phyloP scores from a whole-genome alignment of 2,888 invertebrate species.

The Chaitophorus viminalis region DNA sequence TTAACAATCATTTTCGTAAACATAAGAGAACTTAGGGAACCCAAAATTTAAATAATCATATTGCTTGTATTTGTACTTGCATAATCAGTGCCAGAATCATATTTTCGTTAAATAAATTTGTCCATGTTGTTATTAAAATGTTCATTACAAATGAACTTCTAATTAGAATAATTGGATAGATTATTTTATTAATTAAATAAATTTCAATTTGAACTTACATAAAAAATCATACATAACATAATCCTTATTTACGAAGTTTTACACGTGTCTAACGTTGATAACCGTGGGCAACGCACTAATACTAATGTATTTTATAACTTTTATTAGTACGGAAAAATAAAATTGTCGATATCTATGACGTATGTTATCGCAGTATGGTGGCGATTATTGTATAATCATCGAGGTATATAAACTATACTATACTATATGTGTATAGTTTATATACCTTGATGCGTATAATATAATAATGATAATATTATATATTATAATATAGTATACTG shows the following conservation, averaged over 20 bases:
- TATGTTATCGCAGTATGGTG: not conserved
- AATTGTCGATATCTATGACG: slow-evolving; percentile 22
- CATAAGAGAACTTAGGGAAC: slow-evolving; percentile 21
- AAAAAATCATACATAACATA: slow-evolving; percentile 16
- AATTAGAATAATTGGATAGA: not conserved
- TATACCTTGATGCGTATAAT: no score
- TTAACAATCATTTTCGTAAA: slow-evolving; percentile 18
- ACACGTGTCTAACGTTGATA: slow-evolving; percentile 8
- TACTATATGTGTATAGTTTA: no score
- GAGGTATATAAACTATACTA: no score
- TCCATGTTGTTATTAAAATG: slow-evolving; percentile 42
- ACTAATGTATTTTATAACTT: slow-evolving; percentile 14
- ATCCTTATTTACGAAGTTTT: slow-evolving; percentile 13
- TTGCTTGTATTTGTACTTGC: slow-evolving; percentile 8
- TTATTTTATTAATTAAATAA: slow-evolving; percentile 21
- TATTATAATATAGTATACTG: no score
- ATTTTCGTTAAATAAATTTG: slow-evolving; percentile 23
- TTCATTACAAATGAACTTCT: slow-evolving; percentile 16
- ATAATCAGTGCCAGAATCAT: slow-evolving; percentile 28
- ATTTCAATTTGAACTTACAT: slow-evolving; percentile 15
- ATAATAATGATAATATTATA: no score
- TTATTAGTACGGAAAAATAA: slow-evolving; percentile 18
- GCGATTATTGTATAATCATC: no score
- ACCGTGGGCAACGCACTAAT: not conserved
- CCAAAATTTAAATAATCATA: slow-evolving; percentile 34